Evolutionary conservation across 35 echinoderm and acorn worm species (phyloP).

Genomic region (Anneissia japonica): DNA sequence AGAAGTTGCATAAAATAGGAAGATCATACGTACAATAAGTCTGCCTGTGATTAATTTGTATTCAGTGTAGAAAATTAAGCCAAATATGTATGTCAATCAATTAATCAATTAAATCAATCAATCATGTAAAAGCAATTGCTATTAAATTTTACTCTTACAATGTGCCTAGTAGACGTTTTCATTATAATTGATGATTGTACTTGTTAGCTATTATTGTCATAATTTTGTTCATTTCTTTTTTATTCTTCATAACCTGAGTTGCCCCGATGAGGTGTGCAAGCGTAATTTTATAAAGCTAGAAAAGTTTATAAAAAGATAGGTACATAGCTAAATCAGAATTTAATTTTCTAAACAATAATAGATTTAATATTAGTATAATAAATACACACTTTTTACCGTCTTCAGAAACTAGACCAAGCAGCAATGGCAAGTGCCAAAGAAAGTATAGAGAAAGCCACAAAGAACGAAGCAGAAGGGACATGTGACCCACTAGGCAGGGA

Average conservation of each 20-base stretch:
- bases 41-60: no score
- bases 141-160: no score
- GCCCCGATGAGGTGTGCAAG: background rate
- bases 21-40: no score
- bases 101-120: no score
- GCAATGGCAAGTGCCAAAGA: constrained; percentile 43
- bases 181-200: no score
- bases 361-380: no score
- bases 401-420: constrained; percentile 54
- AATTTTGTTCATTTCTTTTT: background rate
- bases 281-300: background rate
- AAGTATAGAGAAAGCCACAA: background rate
- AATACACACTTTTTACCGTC: background rate
- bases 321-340: background rate
- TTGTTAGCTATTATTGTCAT: background rate
- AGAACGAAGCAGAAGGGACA: background rate
- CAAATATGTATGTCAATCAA: no score
- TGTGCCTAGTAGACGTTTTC: no score
- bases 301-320: background rate
- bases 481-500: background rate
- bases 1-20: no score
- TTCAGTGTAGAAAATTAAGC: no score
- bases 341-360: background rate
- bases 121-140: no score
- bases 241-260: no score